Evolutionary conservation across 2,888 invertebrate genomes (phyloP), one percentile per base, ranked within the genome.

Genomic region (Morinoia aosen): DNA sequence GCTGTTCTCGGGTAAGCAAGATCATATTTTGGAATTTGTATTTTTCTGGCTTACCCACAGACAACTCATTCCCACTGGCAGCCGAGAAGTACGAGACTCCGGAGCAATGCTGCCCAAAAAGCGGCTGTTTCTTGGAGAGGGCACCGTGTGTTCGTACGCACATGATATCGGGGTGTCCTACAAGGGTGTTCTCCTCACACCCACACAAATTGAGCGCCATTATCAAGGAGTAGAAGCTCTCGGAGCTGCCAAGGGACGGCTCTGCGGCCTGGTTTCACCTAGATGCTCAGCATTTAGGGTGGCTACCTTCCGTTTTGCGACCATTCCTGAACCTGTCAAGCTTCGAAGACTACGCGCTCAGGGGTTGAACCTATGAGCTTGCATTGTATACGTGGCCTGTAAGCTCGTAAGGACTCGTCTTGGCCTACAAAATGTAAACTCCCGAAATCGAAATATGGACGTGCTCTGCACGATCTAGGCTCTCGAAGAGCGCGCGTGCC

Each of bases 161-260:
- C 56, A 91, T 91, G 48, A 91, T 48, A 48, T 56, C 91, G 39
- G 91, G 40, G 91, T 40, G 93, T 93, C 57, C 57, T 39, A 93
- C 93, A 93, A 93, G 57, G 58, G 93, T 58, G 93, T 93, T 58
- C 93, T 93, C 57, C 57, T 4, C 48, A 58, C 93, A 93, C 93
- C 93, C 58, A 93, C 93, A 93, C 93, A 57, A 93, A 93, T 93
- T 93, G 58, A 93, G 93, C 93, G 12, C 57, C 93, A 57, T 14
- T 93, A 93, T 93, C 93, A 40, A 58, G 58, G 25, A 57, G 93
- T 39, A 93, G 93, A 16, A 93, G 58, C 93, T 48, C 58, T 93
- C 16, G 57, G 48, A 57, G 48, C 76, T 76, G 76, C 76, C 76
- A 76, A 76, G 76, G 33, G 3, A 33, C 76, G 10, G 25, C 76